These are phyloP conservation scores for Imbricaverruca yamaguchii DNA, from an alignment of 2,888 invertebrate species.

Conservation along the genomic window DNA sequence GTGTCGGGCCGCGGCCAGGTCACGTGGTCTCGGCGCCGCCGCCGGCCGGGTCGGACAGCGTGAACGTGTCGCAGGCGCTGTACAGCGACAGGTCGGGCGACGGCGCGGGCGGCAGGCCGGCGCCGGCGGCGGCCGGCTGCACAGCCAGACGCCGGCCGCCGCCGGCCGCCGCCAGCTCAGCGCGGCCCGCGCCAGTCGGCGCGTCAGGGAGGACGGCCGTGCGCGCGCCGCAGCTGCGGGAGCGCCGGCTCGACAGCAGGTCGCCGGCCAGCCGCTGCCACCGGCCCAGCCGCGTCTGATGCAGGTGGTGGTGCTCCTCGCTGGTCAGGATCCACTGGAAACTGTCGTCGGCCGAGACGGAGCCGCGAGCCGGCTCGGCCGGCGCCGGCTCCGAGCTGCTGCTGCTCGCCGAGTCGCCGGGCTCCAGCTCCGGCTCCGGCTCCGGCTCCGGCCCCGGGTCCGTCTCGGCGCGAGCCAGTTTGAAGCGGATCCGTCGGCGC, in stretches of 20 bases:
- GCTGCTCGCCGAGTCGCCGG: background rate
- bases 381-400: background rate
- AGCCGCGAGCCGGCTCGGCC: background rate
- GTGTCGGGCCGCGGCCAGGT: too few relatives aligned
- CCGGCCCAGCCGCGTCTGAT: background rate
- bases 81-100: background rate
- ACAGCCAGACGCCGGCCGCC: too few relatives aligned
- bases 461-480: background rate
- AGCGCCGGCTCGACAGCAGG: background rate
- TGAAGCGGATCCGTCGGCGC: background rate
- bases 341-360: background rate
- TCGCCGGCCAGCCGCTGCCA: background rate
- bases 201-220: too few relatives aligned
- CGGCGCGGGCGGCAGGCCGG: background rate
- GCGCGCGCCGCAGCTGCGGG: background rate
- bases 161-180: too few relatives aligned
- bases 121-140: background rate
- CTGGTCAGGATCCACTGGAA: conserved; percentile 13
- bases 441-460: background rate
- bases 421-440: background rate
- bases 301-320: background rate
- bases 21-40: too few relatives aligned
- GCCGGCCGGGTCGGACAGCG: too few relatives aligned
- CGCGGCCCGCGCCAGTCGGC: too few relatives aligned
- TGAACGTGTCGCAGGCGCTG: background rate